Base-by-base conservation (phyloP, 2,797 vertebrate species). In the Chloroceryle inda region DNA sequence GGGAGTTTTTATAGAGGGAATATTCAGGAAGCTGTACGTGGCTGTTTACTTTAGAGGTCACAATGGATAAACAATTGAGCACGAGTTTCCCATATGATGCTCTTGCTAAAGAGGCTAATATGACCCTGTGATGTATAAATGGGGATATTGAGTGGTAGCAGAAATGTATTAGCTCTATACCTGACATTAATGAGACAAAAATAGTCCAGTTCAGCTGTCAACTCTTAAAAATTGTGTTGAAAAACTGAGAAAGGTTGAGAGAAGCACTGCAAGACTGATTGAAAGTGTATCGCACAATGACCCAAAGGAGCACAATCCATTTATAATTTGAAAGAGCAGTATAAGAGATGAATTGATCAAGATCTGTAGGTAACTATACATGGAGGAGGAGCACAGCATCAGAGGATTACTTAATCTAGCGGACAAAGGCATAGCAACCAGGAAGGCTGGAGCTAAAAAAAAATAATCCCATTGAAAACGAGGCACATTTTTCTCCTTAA, bases 401-500 rank as follows among this genome's bases (percentile, higher is more conserved):
- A 84, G 69, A 67, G 47, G 72, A 47, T 86, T 80, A 47, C 40
- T 89, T 73, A 59, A 44, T 44, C 62, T 26, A 75, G 31, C 58
- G 89, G 74, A 67, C 56, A 90, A 80, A 86, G 31, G 50, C 37
- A 33, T 10, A 59, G 15, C 47, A 91, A 8, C 69, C 59, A 73
- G 78, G 27, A 92, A 88, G 58, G 47, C 17, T 24, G 33, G 18
- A 88, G 52, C 38, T 79, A 9, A 94, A 84, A 92, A 59, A 52
- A 76, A 76, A 88, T 89, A 74, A 50, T 13, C 27, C 42, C 53
- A 26, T 22, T 85, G 69, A 68, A 87, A 92, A 71, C 1, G 6
- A 92, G 71, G 80, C 37, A 90, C 45, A 85, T 90, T 90, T 94
- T 94, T 94, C 79, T 90, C 52, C 56, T 77, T 95, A 95, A 86